These are phyloP conservation scores for Tethya wilhelma DNA, from an alignment of 37 sponge, comb jelly and placozoan genomes.

Conservation along the genomic window DNA sequence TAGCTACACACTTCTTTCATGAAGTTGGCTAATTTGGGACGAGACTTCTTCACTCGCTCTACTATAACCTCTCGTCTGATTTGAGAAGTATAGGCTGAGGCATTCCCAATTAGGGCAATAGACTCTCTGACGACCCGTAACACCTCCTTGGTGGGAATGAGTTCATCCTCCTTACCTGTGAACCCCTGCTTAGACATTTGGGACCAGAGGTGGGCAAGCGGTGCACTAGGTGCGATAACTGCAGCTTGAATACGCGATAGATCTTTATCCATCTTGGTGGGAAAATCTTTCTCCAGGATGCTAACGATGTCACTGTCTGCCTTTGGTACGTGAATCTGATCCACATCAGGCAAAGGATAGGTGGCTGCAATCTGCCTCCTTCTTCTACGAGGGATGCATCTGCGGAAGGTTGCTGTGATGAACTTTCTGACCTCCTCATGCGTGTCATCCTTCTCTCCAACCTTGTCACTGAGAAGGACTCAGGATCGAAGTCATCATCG, in stretches of 20 bases:
- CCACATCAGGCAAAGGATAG: too few species aligned
- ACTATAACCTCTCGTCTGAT: background rate
- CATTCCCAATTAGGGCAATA: background rate
- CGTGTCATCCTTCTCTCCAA: too few species aligned
- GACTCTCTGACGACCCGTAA: too few species aligned
- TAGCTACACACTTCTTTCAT: background rate
- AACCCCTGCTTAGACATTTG: background rate
- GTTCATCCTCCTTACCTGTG: background rate
- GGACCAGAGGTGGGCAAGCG: background rate
- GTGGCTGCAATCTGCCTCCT: background rate
- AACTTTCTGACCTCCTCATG: too few species aligned
- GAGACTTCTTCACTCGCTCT: background rate
- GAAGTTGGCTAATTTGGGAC: background rate
- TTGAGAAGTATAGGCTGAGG: background rate
- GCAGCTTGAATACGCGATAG: background rate
- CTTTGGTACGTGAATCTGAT: background rate
- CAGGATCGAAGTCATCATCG: too few species aligned
- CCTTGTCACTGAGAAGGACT: too few species aligned
- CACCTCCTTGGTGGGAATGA: background rate
- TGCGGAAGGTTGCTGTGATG: background rate
- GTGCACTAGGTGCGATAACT: background rate
- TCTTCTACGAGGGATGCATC: background rate
- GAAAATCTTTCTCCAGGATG: background rate
- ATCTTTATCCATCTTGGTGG: background rate
- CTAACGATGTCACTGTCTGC: background rate